Percentiles rank a stretch among this genome's conserved stretches.
These are phyloP conservation scores for Mesochorus sp. DNA, from an alignment of 2,888 invertebrate species.

Conservation along the genomic window DNA sequence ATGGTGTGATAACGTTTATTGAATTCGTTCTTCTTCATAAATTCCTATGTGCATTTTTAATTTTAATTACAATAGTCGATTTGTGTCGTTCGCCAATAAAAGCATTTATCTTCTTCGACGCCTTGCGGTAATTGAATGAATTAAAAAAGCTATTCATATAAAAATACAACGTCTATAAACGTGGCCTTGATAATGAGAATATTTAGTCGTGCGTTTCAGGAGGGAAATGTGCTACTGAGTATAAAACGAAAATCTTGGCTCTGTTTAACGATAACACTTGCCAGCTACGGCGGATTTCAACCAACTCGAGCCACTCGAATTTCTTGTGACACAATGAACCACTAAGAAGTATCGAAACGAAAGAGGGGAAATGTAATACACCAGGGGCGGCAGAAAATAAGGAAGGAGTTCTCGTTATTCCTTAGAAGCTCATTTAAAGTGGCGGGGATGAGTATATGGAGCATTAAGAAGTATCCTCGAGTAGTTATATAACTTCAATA, in stretches of 20 bases:
- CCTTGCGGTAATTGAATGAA: too few relatives aligned
- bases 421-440: not conserved
- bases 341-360: too few relatives aligned
- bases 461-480: not conserved
- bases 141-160: too few relatives aligned
- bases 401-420: not conserved
- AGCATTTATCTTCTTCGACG: too few relatives aligned
- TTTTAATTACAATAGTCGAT: too few relatives aligned
- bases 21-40: too few relatives aligned
- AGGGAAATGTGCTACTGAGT: too few relatives aligned
- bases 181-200: slow-evolving; percentile 36
- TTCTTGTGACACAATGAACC: not conserved
- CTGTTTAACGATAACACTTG: not conserved
- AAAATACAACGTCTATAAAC: too few relatives aligned
- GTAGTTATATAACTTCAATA: not conserved
- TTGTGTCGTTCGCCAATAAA: too few relatives aligned
- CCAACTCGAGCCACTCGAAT: not conserved
- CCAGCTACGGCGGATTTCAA: not conserved
- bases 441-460: slow-evolving; percentile 19
- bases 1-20: too few relatives aligned
- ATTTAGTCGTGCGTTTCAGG: slow-evolving; percentile 4
- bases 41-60: too few relatives aligned
- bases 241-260: slow-evolving; percentile 30
- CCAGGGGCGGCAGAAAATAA: not conserved
- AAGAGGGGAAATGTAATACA: not conserved